These are phyloP conservation scores for Pteronotus mesoamericanus DNA, from an alignment of 2,797 vertebrate species.

Conservation along the genomic window DNA sequence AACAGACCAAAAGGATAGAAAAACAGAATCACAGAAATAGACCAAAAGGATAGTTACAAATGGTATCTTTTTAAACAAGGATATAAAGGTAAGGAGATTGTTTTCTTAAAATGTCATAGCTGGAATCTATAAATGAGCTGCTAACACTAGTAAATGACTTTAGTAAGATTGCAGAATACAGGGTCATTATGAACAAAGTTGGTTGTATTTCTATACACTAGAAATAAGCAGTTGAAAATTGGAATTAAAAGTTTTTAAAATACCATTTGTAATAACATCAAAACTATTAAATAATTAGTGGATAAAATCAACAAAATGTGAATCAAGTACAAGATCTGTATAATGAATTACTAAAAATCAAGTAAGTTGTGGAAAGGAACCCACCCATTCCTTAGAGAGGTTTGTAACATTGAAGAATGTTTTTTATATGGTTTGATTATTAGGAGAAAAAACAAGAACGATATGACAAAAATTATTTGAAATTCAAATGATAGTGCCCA, in stretches of 20 bases:
- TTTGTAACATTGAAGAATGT: neutral
- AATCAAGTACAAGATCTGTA: neutral
- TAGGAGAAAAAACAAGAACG: neutral
- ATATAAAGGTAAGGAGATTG: neutral
- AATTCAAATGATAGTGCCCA: neutral
- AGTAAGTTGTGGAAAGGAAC: neutral
- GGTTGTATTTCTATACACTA: neutral
- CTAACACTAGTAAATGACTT: neutral
- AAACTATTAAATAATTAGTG: neutral
- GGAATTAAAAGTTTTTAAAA: neutral
- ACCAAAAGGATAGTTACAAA: neutral
- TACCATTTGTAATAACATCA: neutral
- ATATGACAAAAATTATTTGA: neutral
- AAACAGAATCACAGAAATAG: too few relatives aligned
- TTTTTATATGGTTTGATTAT: constrained; percentile 16
- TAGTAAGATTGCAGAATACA: neutral
- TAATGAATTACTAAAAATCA: neutral
- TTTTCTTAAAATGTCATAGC: neutral
- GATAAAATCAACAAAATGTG: constrained; percentile 9
- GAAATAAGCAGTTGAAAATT: neutral
- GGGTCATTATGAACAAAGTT: neutral
- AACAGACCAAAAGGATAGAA: neutral
- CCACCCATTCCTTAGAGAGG: neutral
- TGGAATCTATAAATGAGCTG: neutral
- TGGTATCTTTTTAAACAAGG: neutral